Evolutionary conservation across 2,888 invertebrate genomes (phyloP), one percentile per base, ranked within the genome.

Genomic region (Diaphora mendica): DNA sequence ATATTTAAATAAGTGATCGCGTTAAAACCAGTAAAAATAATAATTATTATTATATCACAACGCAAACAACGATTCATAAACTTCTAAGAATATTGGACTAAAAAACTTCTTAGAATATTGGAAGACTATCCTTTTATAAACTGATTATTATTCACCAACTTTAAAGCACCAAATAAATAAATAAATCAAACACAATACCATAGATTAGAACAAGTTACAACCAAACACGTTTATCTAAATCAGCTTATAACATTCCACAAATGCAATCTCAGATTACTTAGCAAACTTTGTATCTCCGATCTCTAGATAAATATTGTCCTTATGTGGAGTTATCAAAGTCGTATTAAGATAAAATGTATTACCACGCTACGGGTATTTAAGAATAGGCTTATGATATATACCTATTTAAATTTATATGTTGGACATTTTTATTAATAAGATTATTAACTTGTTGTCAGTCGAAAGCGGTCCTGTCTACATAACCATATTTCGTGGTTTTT

Each of bases 281-380:
- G 26, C 39, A 0, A 69, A 71, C 72, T 75, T 71, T 59, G 66
- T 68, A 75, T 75, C 71, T 72, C 26, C 39, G 17, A 75, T 75
- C 71, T 75, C 42, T 2, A 75, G 71, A 75, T 75, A 75, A 71
- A 66, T 62, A 17, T 26, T 13, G 69, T 72, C 75, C 74, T 71
- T 68, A 69, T 66, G 71, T 72, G 71, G 35, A 75, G 51, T 75
- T 68, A 30, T 30, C 30, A n/a, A 72, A 75, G 48, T 72, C 71
- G 75, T 66, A 75, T 75, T 75, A 75, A 75, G 72, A 75, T 72
- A 70, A 69, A 72, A 72, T 72, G 69, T 65, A 30, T 17, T 71
- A 20, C 51, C 26, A 35, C 26, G 15, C 15, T 26, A 51, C n/a
- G 23, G 23, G 23, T 71, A 62, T 66, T 75, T 48, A 69, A 44